A percentile compares a stretch with the other conserved stretches of the same genome.
These are phyloP conservation scores for Amblyjoppa proteus DNA, from an alignment of 2,888 invertebrate species.

Conservation along the genomic window DNA sequence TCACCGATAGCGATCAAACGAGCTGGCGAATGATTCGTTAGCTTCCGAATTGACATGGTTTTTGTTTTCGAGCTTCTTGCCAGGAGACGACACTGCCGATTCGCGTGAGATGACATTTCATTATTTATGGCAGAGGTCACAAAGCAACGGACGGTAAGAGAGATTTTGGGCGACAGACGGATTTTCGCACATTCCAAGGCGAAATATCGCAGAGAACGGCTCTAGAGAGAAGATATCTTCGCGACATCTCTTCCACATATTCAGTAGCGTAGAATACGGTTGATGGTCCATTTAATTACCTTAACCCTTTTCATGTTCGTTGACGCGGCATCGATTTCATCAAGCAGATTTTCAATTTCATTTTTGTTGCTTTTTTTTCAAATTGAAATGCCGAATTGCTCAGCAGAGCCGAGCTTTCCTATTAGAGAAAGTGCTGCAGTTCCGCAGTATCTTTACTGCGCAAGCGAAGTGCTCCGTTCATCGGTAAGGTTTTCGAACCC, in stretches of 20 bases:
- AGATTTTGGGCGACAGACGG: neutral
- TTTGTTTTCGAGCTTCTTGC: slow-evolving; percentile 25
- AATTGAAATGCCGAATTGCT: no score
- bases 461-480: no score
- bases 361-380: neutral
- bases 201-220: no score
- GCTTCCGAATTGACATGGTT: neutral
- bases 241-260: neutral
- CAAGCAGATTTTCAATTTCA: neutral
- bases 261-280: neutral
- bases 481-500: no score
- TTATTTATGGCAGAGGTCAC: neutral
- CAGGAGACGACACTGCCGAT: neutral
- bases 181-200: no score
- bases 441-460: no score
- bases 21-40: neutral
- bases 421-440: no score
- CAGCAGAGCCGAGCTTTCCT: no score
- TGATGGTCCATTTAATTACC: neutral
- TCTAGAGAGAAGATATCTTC: neutral
- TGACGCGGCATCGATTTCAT: neutral
- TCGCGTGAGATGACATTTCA: neutral
- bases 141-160: neutral
- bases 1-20: neutral
- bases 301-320: neutral